Evolutionary conservation across 2,888 invertebrate species (phyloP), one percentile per base, ranked within the genome.

Genomic region (Campopleginae sp.): DNA sequence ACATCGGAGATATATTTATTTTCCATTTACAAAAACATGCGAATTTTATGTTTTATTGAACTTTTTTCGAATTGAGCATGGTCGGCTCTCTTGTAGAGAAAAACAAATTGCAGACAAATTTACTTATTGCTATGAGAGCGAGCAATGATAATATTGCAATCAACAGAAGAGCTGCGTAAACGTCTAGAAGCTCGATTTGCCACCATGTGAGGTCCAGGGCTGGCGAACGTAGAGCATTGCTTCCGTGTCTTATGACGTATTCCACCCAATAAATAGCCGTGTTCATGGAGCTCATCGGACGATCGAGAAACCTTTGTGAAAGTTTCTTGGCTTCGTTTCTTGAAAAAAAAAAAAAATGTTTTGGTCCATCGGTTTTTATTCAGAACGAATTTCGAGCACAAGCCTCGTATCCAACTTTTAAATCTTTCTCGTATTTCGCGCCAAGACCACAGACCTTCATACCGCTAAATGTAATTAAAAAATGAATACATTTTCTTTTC

Each of bases 251-350:
- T 58, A 91, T 88, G 14, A 92, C 87, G 68, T 91, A 92, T 85
- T 92, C 92, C 27, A 91, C 84, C 92, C 92, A 92, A 81, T 87
- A 92, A 58, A 68, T 87, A 0, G 91, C 90, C 0, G 88, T 89
- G 4, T 92, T 89, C 81, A 88, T 76, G 0, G 91, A 80, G 31
- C 65, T 90, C 80, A 88, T 80, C 0, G 92, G 92, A 70, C 92
- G 89, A 80, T 93, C 92, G 12, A 87, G 83, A 58, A 93, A 93
- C 44, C 51, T 75, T 42, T 23, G 42, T 14, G 88, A 88, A 14
- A 87, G 66, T 51, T 77, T 63, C 10, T 48, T 72, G 44, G 76
- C 63, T 7, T 86, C 76, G 5, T 87, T 42, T 74, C 88, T 88
- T 33, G 48, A 42, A 33, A 23, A 8, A 19, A 54, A 42, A 17